Percentiles rank a stretch among this genome's conserved stretches.
Conservation (phyloP, 2,888 invertebrate genomes). For the Busseola fusca region DNA sequence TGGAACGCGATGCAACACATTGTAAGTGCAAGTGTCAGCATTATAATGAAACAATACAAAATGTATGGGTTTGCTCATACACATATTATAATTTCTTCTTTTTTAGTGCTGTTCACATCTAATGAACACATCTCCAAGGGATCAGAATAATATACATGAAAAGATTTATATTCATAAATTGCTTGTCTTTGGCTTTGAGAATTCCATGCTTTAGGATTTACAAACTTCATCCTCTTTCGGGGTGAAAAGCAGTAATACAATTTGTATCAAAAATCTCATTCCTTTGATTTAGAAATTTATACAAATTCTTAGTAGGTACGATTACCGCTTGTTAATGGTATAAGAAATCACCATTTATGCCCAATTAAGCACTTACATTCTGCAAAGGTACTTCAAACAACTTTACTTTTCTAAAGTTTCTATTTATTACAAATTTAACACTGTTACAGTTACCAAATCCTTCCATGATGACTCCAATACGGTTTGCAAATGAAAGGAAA, state of each 20-base stretch:
- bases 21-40: too few species aligned
- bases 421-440: neutral
- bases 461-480: constrained; percentile 66
- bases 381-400: neutral
- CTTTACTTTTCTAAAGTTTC: neutral
- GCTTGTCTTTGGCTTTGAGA: neutral
- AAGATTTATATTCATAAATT: too few species aligned
- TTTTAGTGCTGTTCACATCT: too few species aligned
- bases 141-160: too few species aligned
- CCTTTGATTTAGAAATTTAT: neutral
- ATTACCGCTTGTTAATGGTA: neutral
- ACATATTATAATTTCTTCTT: too few species aligned
- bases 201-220: neutral
- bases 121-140: too few species aligned
- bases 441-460: constrained; percentile 66
- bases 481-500: constrained; percentile 69
- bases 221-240: neutral
- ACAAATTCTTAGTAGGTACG: neutral
- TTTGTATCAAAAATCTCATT: neutral
- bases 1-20: too few species aligned
- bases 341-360: neutral
- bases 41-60: too few species aligned
- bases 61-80: too few species aligned
- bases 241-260: neutral
- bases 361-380: neutral